Conservation (phyloP, 1,140 invertebrate species). For the Phocides pigmalion region DNA sequence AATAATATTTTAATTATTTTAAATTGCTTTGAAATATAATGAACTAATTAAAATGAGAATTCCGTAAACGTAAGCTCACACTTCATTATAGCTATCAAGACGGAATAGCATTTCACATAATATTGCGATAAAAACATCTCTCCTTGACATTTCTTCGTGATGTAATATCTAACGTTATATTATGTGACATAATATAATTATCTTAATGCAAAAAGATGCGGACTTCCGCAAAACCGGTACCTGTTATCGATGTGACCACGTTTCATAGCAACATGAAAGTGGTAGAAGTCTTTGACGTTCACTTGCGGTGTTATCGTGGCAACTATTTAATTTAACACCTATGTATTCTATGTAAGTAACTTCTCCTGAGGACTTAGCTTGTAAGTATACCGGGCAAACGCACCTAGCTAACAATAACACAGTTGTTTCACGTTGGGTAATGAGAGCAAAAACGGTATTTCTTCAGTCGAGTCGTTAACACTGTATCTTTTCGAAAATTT, state of each 20-base stretch:
- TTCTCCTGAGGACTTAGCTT: no score
- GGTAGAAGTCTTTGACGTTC: no score
- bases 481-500: no score
- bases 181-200: slow-evolving; percentile 18
- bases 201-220: slow-evolving; percentile 19
- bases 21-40: background rate
- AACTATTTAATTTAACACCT: no score
- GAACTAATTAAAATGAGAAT: background rate
- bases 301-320: no score
- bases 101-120: slow-evolving; percentile 23
- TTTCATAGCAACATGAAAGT: background rate
- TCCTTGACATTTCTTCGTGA: slow-evolving; percentile 18
- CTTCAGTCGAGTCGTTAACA: no score
- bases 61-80: slow-evolving; percentile 12
- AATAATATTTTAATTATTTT: no score
- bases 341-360: no score
- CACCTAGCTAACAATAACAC: no score
- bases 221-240: slow-evolving; percentile 13
- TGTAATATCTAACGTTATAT: slow-evolving; percentile 16
- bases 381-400: no score
- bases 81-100: slow-evolving; percentile 9
- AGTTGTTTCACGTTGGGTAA: no score
- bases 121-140: slow-evolving; percentile 20
- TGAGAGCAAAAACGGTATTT: no score
- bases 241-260: background rate